Base-by-base conservation (phyloP, 1,140 invertebrate species). In the Acyrthosiphon pisum region DNA sequence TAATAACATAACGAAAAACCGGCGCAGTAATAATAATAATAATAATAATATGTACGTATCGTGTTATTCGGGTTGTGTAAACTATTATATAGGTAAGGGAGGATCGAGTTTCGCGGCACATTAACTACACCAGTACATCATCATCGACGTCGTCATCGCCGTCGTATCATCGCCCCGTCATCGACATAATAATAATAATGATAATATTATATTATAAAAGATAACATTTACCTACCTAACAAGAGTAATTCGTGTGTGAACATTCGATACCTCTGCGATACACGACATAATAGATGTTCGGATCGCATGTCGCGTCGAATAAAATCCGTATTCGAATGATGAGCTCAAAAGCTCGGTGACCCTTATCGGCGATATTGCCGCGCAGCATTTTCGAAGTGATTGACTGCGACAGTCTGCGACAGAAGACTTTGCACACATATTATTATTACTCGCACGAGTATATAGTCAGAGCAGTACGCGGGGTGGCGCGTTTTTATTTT, bases 41-140 rank as follows among this genome's bases (percentile, higher is more conserved):
- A n/a, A 35, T 81, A 37, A n/a, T 37, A 81, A 20, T 81, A 81
- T 35, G 18, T 22, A 8, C 6, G 6, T 37, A n/a, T 81, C 76
- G 22, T 22, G 76, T 81, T 81, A 81, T 81, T 81, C 20, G 35
- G 35, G 35, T 60, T 37, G 76, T 81, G 35, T 37, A 81, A 81
- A 81, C 76, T n/a, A n/a, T n/a, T n/a, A n/a, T n/a, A n/a, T 37
- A 30, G 44, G 41, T 86, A 46, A 46, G 26, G 23, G 44, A 86
- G 4, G 41, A 86, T 86, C 84, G 44, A 46, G 84, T 86, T 86
- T 86, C 84, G 41, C 84, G 84, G 84, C 84, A n/a, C 84, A 86
- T 86, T 46, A 86, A 86, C 84, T 46, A 86, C 84, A 86, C n/a
- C 84, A 30, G 41, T 86, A 86, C 41, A 86, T 46, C 41, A 46